These are phyloP conservation scores for Casuarius casuarius DNA, from an alignment of 2,113 vertebrate genomes.

Conservation along the genomic window DNA sequence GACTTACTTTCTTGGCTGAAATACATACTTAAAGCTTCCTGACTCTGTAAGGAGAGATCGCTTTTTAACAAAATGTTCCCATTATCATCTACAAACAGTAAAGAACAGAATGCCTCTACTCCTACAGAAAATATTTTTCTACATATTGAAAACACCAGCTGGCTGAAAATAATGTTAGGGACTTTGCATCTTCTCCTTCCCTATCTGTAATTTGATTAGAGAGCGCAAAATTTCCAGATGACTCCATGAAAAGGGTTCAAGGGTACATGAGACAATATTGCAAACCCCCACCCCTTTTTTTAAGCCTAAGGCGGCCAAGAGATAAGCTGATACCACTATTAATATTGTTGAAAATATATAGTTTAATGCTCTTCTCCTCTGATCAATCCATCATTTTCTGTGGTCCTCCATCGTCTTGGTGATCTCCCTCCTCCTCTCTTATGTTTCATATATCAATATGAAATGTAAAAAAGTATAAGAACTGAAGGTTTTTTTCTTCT, in stretches of 20 bases:
- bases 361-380: neutral
- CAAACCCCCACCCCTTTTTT: neutral
- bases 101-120: neutral
- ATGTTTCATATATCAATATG: neutral
- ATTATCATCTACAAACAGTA: neutral
- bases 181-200: too few species aligned
- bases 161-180: too few species aligned
- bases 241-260: neutral
- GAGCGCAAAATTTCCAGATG: neutral
- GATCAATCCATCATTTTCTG: neutral
- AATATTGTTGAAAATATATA: neutral
- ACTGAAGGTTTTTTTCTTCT: neutral
- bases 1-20: neutral
- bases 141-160: neutral
- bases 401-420: neutral
- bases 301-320: too few species aligned
- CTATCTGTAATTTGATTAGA: too few species aligned
- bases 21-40: neutral
- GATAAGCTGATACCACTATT: too few species aligned
- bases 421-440: neutral
- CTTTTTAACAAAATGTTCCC: neutral
- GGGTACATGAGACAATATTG: neutral
- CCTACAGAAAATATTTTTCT: neutral
- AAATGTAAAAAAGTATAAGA: neutral
- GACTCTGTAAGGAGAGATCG: neutral